phyloP scores from a whole-genome alignment of 2,113 vertebrate genomes.

The Notiomystis cincta region DNA sequence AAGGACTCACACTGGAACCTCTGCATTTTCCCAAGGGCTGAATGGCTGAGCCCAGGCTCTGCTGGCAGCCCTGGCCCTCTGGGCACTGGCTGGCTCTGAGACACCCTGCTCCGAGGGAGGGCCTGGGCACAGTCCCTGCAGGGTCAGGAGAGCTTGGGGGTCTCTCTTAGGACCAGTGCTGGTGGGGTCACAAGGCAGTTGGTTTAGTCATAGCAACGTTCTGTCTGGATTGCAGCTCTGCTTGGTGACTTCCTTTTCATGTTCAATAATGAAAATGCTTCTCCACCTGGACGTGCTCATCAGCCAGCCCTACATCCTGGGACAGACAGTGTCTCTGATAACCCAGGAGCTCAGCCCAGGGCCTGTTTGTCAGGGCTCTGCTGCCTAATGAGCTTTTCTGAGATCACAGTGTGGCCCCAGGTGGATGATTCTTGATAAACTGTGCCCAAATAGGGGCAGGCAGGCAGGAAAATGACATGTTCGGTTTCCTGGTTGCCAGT shows the following conservation, averaged over 20 bases:
- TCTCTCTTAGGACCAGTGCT: not conserved
- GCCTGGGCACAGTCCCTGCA: not conserved
- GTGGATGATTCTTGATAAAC: not conserved
- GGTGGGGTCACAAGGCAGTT: too few species aligned
- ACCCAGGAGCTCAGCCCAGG: not conserved
- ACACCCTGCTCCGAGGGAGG: not conserved
- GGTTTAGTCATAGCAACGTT: accelerated
- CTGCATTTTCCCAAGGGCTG: not conserved
- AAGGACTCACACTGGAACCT: not conserved
- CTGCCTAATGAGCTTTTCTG: not conserved
- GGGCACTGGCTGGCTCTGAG: not conserved
- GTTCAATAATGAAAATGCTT: too few species aligned
- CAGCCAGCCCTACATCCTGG: too few species aligned
- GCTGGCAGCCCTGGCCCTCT: accelerated
- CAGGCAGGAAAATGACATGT: not conserved
- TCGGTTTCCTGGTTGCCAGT: not conserved
- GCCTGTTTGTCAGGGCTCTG: accelerated
- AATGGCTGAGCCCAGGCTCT: not conserved
- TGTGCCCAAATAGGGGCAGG: accelerated
- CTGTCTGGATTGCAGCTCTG: accelerated
- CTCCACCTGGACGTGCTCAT: not conserved
- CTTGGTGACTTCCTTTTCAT: not conserved
- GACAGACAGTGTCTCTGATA: not conserved
- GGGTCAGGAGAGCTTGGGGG: not conserved
- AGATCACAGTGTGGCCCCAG: not conserved